Base-by-base conservation (phyloP, 23 tunicate genomes). In the Trididemnum miniatum region DNA sequence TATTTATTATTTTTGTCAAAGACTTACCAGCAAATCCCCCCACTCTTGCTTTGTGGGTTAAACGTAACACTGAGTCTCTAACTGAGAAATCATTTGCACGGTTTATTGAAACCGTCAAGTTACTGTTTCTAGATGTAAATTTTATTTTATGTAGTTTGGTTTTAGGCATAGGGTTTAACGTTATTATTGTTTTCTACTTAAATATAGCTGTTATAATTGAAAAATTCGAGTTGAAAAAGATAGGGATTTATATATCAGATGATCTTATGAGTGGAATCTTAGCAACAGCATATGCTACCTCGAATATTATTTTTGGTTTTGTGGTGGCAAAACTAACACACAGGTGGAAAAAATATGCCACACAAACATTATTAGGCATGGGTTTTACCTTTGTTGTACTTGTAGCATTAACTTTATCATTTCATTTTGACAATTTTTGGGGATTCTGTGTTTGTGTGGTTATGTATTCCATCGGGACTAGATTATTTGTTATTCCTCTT, bases 11-110 rank as follows among this genome's bases (percentile, higher is more conserved):
- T 3, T 67, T 31, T 32, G 38, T 32, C 7, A 31, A 37, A 4
- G 75, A 67, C 25, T 32, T 67, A 30, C 75, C 75, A 12, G 38
- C 75, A 7, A 67, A 31, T 30, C 75, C 75, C 12, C 75, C 75
- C 18, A 67, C 75, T 3, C 38, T 5, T 67, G 75, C 38, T 31
- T 31, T 67, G 75, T 62, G 15, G 29, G 12, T 67, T 37, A 67
- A 67, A 67, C 22, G 38, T 12, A 22, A 12, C n/a, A n/a, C n/a
- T n/a, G n/a, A n/a, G n/a, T n/a, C n/a, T n/a, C n/a, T n/a, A n/a
- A n/a, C n/a, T n/a, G n/a, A n/a, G n/a, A n/a, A n/a, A n/a, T n/a
- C n/a, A n/a, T 44, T 44, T 44, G 9, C 54, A 7, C 54, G 15
- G 12, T 44, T 7, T 44, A 9, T 44, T 44, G 9, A 7, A 15